These are phyloP conservation scores for Rhopalosiphum nymphaeae DNA, from an alignment of 2,888 invertebrate genomes.

Conservation along the genomic window DNA sequence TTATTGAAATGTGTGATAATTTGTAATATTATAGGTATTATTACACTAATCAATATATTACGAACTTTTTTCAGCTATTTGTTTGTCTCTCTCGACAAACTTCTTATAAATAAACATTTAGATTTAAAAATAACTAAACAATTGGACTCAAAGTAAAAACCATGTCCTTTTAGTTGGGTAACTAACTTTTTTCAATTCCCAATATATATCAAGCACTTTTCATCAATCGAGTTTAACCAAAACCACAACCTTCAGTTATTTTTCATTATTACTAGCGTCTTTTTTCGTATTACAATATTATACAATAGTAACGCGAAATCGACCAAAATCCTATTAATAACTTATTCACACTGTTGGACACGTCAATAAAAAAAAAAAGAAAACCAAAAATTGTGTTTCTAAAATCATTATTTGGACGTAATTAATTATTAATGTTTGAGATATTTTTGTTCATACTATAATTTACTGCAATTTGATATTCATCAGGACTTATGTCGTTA, in stretches of 20 bases:
- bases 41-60: neutral
- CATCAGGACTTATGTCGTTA: neutral
- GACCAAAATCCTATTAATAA: constrained; percentile 22
- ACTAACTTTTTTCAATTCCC: neutral
- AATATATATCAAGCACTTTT: neutral
- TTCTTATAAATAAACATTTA: neutral
- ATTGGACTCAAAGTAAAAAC: neutral
- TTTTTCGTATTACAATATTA: neutral
- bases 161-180: neutral
- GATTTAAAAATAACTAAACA: neutral
- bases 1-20: neutral
- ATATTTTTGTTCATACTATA: neutral
- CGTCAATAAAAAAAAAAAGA: neutral
- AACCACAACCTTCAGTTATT: neutral
- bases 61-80: constrained; percentile 41
- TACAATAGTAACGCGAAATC: neutral
- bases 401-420: neutral
- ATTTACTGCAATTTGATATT: neutral
- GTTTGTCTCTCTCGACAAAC: constrained; percentile 30
- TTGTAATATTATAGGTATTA: constrained; percentile 1
- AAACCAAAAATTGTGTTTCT: neutral
- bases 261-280: neutral
- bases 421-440: neutral
- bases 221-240: neutral
- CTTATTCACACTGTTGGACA: neutral